Evolutionary conservation across 2,113 vertebrate species (phyloP).

Genomic region (Grammomys dolichurus): DNA sequence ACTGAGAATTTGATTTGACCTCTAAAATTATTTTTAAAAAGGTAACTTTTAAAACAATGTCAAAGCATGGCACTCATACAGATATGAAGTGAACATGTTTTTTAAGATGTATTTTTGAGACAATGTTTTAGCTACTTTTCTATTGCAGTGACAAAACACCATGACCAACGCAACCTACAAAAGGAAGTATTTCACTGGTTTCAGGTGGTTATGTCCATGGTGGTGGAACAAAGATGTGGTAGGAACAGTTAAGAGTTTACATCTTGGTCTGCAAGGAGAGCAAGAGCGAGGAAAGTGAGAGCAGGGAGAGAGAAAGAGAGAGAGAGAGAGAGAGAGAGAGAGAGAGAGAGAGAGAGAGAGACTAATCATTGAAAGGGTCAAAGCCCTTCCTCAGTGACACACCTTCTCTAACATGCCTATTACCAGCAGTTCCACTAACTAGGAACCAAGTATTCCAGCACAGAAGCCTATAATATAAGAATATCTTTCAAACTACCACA

Average conservation of each 20-base stretch:
- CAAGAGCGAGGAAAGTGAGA: no score
- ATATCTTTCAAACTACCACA: not conserved
- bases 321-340: not conserved
- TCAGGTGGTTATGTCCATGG: not conserved
- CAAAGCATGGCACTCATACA: not conserved
- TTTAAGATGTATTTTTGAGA: not conserved
- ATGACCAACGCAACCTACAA: not conserved
- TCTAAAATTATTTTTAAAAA: not conserved
- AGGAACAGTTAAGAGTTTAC: not conserved
- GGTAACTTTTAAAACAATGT: slow-evolving; percentile 7
- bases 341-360: no score
- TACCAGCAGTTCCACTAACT: not conserved
- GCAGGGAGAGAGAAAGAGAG: not conserved
- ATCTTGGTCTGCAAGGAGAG: not conserved
- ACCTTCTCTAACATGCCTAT: not conserved
- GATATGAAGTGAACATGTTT: not conserved
- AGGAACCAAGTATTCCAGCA: not conserved
- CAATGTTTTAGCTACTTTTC: not conserved
- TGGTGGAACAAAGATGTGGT: not conserved
- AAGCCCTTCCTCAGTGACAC: not conserved
- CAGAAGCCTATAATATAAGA: not conserved
- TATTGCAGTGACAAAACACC: not conserved
- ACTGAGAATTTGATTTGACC: not conserved
- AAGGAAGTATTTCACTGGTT: not conserved
- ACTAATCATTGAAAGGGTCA: not conserved